Percentiles rank a stretch among this genome's conserved stretches.
These are phyloP conservation scores for Heliconius ethilla DNA, from an alignment of 2,888 invertebrate genomes.

Conservation along the genomic window DNA sequence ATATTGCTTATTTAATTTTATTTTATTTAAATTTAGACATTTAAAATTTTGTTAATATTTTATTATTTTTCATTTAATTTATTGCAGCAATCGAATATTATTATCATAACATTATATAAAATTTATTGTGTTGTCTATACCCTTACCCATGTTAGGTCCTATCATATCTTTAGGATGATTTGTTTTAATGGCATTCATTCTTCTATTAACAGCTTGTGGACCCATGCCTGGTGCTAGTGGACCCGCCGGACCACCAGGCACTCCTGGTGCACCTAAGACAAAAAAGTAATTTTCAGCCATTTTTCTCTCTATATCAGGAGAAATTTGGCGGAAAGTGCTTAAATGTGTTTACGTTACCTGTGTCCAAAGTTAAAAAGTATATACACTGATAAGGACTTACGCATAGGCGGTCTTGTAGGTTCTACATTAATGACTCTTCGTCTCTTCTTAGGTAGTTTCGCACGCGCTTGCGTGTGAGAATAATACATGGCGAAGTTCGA, in stretches of 20 bases:
- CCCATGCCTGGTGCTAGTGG: conserved; percentile 78
- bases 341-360: no score
- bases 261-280: conserved; percentile 62
- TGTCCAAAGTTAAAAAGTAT: not conserved
- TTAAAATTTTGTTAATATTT: not conserved
- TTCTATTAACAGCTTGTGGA: conserved; percentile 84
- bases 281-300: not conserved
- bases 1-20: not conserved
- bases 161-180: conserved; percentile 92
- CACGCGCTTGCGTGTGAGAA: conserved; percentile 97
- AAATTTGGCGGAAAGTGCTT: no score
- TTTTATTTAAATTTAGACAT: not conserved
- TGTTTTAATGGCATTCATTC: conserved; percentile 94
- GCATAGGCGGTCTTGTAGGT: conserved; percentile 88
- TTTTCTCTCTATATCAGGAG: no score
- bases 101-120: not conserved
- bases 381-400: conserved; percentile 56
- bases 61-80: not conserved
- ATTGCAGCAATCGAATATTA: not conserved
- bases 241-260: conserved; percentile 68
- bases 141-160: conserved; percentile 90
- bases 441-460: conserved; percentile 99
- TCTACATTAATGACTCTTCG: conserved; percentile 98
- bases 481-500: conserved; percentile 99
- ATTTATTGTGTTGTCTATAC: conserved; percentile 29